Evolutionary conservation across 2,888 invertebrate species (phyloP).

Genomic region (Adelphocoris suturalis): DNA sequence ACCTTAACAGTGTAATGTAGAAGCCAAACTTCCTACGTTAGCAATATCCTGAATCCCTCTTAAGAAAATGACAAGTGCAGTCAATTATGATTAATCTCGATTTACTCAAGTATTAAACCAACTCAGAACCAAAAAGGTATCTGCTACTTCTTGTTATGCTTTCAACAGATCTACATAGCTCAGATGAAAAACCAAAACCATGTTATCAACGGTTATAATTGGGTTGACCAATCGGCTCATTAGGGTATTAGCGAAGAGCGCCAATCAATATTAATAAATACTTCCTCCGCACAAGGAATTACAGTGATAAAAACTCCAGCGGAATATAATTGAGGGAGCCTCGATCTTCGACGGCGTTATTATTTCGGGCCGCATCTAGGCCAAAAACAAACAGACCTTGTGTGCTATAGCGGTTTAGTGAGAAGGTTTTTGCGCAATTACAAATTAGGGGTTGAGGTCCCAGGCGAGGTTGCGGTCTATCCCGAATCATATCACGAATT

Average conservation of each 20-base stretch:
- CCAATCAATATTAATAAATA: neutral
- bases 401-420: conserved; percentile 41
- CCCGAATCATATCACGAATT: conserved; percentile 40
- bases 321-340: conserved; percentile 20
- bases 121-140: too few species aligned
- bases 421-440: conserved; percentile 49
- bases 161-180: too few species aligned
- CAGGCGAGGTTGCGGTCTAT: conserved; percentile 26
- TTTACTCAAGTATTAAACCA: too few species aligned
- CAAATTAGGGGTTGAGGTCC: conserved; percentile 41
- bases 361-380: conserved; percentile 44
- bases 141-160: too few species aligned
- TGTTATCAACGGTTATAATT: neutral
- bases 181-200: neutral
- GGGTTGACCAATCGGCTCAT: neutral
- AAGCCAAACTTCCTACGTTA: too few species aligned
- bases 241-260: neutral
- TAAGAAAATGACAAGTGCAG: too few species aligned
- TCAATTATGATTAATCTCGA: too few species aligned
- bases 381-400: conserved; percentile 55
- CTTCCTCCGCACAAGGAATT: neutral
- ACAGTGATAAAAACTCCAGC: conserved; percentile 5
- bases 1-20: too few species aligned
- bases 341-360: conserved; percentile 5
- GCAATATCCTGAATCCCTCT: too few species aligned